These are phyloP conservation scores for Chaunax sp. DNA, from an alignment of 2,797 vertebrate genomes.

Conservation along the genomic window DNA sequence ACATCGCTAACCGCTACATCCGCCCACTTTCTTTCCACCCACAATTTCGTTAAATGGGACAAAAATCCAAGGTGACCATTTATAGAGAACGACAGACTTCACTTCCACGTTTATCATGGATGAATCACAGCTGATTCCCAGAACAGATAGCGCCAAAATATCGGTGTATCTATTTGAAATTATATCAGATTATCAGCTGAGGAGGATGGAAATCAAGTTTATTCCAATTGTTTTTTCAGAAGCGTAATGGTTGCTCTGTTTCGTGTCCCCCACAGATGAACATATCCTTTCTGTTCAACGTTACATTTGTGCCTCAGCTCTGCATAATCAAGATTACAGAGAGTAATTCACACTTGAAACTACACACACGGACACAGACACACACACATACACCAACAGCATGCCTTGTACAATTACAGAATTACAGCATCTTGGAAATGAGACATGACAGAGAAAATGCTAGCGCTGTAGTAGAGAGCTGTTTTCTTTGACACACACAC, in stretches of 20 bases:
- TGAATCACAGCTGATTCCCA: background rate
- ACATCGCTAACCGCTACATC: no score
- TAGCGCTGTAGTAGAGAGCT: slow-evolving; percentile 36
- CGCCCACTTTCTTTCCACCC: no score
- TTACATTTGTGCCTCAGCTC: slow-evolving; percentile 13
- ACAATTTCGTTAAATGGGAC: background rate
- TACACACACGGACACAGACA: slow-evolving; percentile 7
- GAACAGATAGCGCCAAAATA: background rate
- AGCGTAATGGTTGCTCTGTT: background rate
- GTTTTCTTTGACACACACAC: slow-evolving; percentile 38
- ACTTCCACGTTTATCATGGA: background rate
- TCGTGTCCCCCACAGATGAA: background rate
- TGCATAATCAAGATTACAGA: slow-evolving; percentile 13
- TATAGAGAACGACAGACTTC: background rate
- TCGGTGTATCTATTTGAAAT: background rate
- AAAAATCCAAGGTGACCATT: background rate
- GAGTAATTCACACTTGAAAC: slow-evolving; percentile 20
- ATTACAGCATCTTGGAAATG: slow-evolving; percentile 75
- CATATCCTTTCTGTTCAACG: background rate
- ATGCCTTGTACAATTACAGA: slow-evolving; percentile 77
- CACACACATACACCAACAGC: slow-evolving; percentile 15
- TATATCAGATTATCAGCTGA: background rate
- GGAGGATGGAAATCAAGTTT: background rate
- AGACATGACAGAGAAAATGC: slow-evolving; percentile 76
- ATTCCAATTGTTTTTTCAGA: slow-evolving; percentile 9